Conservation (phyloP, 2,888 invertebrate genomes). For the Steinernema carpocapsae region DNA sequence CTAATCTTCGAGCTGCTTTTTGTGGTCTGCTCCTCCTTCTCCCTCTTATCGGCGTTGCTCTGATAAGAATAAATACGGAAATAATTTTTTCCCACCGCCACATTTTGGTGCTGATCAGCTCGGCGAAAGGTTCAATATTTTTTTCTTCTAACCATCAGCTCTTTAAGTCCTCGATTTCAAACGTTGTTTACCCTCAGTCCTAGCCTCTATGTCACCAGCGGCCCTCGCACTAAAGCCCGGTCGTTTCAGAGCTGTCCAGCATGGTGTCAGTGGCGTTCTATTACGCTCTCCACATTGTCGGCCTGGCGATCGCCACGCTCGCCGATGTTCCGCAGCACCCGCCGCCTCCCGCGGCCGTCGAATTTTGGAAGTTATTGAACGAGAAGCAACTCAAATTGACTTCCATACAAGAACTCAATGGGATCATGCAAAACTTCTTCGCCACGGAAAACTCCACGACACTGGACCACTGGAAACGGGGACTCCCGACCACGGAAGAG, state of each 20-base stretch:
- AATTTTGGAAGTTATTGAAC: neutral
- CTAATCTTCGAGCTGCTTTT: no score
- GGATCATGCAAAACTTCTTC: slow-evolving; percentile 40
- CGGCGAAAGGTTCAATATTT: slow-evolving; percentile 1
- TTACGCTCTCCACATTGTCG: slow-evolving; percentile 20
- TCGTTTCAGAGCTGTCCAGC: slow-evolving; percentile 9
- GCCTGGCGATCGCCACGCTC: slow-evolving; percentile 30
- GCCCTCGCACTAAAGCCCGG: neutral
- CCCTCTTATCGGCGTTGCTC: no score
- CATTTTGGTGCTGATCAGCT: neutral
- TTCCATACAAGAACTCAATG: slow-evolving; percentile 40
- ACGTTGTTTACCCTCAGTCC: neutral
- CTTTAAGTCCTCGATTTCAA: neutral
- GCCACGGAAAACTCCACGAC: slow-evolving; percentile 41
- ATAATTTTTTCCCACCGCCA: neutral
- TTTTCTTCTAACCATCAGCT: neutral
- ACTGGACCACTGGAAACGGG: slow-evolving; percentile 42
- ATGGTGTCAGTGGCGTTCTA: slow-evolving; percentile 21
- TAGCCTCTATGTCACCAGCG: no score
- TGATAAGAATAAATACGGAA: neutral
- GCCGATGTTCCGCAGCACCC: neutral
- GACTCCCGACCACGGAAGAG: slow-evolving; percentile 44
- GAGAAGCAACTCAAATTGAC: slow-evolving; percentile 1
- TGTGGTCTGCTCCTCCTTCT: slow-evolving; percentile 5
- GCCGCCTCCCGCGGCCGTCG: neutral